Base-by-base conservation (phyloP, 2,113 vertebrate genomes). In the Ciconia maguari region DNA sequence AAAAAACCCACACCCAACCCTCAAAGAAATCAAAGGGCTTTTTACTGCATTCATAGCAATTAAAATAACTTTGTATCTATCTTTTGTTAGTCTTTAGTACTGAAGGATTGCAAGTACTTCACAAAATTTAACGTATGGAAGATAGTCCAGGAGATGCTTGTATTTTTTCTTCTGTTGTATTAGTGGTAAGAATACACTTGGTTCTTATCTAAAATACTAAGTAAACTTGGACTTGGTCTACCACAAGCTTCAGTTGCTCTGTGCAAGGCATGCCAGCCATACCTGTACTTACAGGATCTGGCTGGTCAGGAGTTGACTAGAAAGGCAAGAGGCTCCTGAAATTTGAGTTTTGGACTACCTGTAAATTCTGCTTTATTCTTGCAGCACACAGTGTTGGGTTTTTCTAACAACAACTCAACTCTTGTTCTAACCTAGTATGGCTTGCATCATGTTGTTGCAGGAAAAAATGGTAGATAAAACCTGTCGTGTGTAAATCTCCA, bases 11-110 rank as follows among this genome's bases (percentile, higher is more conserved):
- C 38, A 72, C 29, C 54, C 89, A 98, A 92, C 85, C 93, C 94
- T 97, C 81, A 89, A 83, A 97, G 89, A 97, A 98, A 98, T 97
- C 93, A 98, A 97, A 98, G 93, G 92, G 83, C 71, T 97, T 97
- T 97, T 96, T 93, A 60, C 68, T 93, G 46, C 72, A 64, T 88
- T 81, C 44, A 58, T 93, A 86, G 88, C 72, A 95, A 90, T 95
- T 94, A 96, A 92, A 96, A 95, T 96, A 95, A 89, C 72, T 90
- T 81, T 16, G 14, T 54, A 21, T 93, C 34, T 95, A 65, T 95
- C 80, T 95, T 95, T 95, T 92, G 61, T 89, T 90, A 64, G n/a
- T 76, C 30, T 77, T 92, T 25, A 83, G 18, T 60, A 54, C 29
- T 21, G 29, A 55, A 66, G 19, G 29, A 65, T 25, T 71, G 54